A percentile compares a stretch with the other conserved stretches of the same genome.
phyloP scores from a whole-genome alignment of 2,888 invertebrate species.

The Parapristionchus giblindavisi region DNA sequence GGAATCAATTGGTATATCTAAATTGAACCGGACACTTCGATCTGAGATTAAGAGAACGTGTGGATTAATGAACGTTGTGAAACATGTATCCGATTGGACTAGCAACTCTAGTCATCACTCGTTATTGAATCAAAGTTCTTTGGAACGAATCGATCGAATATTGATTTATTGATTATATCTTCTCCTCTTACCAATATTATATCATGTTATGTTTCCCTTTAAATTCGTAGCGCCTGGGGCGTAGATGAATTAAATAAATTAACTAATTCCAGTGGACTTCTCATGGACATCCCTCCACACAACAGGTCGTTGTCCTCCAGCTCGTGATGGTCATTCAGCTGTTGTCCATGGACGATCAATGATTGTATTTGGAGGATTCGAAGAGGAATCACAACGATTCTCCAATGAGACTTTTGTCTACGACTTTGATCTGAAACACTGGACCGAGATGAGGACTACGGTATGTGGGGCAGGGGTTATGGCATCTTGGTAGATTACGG shows the following conservation, averaged over 20 bases:
- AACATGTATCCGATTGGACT: too few relatives aligned
- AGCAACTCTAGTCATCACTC: too few relatives aligned
- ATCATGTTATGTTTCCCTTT: neutral
- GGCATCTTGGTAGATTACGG: neutral
- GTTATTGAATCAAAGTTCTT: too few relatives aligned
- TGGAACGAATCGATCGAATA: too few relatives aligned
- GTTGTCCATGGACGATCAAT: conserved; percentile 74
- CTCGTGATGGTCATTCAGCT: conserved; percentile 90
- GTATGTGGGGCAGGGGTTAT: conserved; percentile 47
- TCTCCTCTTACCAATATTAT: neutral
- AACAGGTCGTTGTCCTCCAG: conserved; percentile 80
- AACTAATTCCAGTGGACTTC: conserved; percentile 66
- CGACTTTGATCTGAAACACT: conserved; percentile 80
- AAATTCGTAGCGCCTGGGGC: neutral
- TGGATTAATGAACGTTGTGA: too few relatives aligned
- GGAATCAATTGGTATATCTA: too few relatives aligned
- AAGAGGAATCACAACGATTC: conserved; percentile 72
- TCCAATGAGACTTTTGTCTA: conserved; percentile 82
- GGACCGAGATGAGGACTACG: conserved; percentile 73
- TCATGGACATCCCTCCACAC: conserved; percentile 70
- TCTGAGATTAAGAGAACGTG: too few relatives aligned
- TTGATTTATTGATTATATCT: too few relatives aligned
- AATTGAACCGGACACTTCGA: too few relatives aligned
- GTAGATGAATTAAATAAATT: too few relatives aligned
- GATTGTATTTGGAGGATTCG: conserved; percentile 81